These are phyloP conservation scores for Indicator maculatus DNA, from an alignment of 2,113 vertebrate genomes.

Conservation along the genomic window DNA sequence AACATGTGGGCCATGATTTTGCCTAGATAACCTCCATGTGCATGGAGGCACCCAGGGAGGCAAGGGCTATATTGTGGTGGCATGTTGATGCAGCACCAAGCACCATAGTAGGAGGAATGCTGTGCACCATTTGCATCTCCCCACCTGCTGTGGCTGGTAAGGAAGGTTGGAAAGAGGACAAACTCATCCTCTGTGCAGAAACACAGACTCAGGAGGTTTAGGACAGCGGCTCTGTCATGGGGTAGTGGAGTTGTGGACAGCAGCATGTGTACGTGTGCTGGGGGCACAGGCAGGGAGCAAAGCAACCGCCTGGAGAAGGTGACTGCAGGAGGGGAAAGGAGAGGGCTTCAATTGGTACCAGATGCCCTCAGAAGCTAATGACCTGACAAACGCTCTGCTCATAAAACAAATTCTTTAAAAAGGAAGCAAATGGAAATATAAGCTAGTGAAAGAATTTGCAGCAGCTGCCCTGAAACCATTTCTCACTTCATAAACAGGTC, in stretches of 20 bases:
- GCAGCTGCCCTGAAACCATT: constrained; percentile 77
- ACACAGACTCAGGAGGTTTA: rapidly evolving
- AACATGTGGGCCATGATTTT: neutral
- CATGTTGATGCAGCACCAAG: neutral
- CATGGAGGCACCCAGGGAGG: no score
- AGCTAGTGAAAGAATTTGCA: constrained; percentile 82
- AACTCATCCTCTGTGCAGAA: neutral
- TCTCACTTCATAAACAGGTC: constrained; percentile 84
- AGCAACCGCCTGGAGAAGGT: neutral
- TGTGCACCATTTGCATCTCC: neutral
- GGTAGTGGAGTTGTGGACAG: rapidly evolving
- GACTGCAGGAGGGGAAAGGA: constrained; percentile 1
- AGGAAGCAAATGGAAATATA: constrained; percentile 82
- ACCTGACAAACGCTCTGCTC: constrained; percentile 75
- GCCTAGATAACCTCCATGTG: neutral
- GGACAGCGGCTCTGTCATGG: rapidly evolving
- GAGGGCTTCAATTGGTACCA: constrained; percentile 75
- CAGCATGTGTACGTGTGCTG: neutral
- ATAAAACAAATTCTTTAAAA: constrained; percentile 81
- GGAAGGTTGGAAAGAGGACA: neutral
- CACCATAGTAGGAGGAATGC: neutral
- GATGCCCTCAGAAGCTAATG: constrained; percentile 78
- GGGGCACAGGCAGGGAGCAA: neutral
- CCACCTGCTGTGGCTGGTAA: rapidly evolving
- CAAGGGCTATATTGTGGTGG: neutral